Base-by-base conservation (phyloP, 2,113 vertebrate species). In the Ia io region DNA sequence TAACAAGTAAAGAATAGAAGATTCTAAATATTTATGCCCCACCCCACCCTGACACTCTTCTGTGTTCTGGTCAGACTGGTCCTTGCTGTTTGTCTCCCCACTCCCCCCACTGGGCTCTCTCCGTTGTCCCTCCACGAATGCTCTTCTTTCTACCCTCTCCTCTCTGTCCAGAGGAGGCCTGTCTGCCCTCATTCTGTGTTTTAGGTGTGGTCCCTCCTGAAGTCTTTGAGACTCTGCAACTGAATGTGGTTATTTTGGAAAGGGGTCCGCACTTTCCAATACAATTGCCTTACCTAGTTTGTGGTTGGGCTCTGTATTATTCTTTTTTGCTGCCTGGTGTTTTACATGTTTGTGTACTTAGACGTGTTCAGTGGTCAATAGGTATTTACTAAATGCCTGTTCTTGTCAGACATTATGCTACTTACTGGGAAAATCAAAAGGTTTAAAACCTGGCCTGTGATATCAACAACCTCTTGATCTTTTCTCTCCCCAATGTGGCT, bases 11-110 rank as follows among this genome's bases (percentile, higher is more conserved):
- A 69, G 59, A 80, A 22, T 30, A 80, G 56, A 65, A 20, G 71
- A 59, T 82, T 96, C 95, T 80, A 77, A 91, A 78, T 93, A 93
- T 93, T 93, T 51, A 86, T 61, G 6, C 17, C 61, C 17, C 30
- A 4, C n/a, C 13, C 20, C 25, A 12, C n/a, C 63, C 6, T 25
- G 69, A 11, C 63, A 51, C 61, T 30, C 0, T 63, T 85, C 47
- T 91, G 63, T 74, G 28, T 77, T 94, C 61, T 56, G 82, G 73
- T 70, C 90, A 51, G 20, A 71, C 17, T 6, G n/a, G 71, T 35
- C 22, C 65, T 78, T 65, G 56, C 90, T 69, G 11, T 88, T 69
- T 84, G 37, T 73, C 61, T 32, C 28, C 77, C 71, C 44, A 17
- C 40, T 22, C 20, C 35, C 69, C 44, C 40, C 51, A 3, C 51